Evolutionary conservation across 2,797 vertebrate species (phyloP), one percentile per base, ranked within the genome.

Genomic region (Sphenodon punctatus): DNA sequence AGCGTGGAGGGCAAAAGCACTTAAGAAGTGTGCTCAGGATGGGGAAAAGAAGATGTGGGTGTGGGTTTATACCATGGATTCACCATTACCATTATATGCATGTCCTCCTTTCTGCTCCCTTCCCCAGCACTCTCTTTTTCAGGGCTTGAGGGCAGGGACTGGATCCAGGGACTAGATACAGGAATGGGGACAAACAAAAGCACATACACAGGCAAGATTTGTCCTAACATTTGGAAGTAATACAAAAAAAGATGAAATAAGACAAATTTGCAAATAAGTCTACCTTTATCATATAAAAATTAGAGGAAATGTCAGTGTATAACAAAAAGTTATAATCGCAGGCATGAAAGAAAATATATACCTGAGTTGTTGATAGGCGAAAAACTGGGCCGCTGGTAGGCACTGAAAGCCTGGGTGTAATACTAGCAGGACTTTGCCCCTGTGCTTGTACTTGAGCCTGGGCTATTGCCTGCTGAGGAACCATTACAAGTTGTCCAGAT

Each of bases 381-480:
- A 97, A 97, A 53, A 97, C 92, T 6, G 97, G 87, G 67, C 95
- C 96, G 17, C 95, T 75, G 10, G 96, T 96, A 59, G 97, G 97
- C 63, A 97, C 95, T 25, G 96, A 93, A 6, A 97, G 96, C 27
- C 97, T 94, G 0, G 97, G 97, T 4, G 96, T 95, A 84, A 97
- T 93, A 95, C 12, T 96, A 92, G 96, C 96, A 91, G 97, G 70
- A 41, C 53, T 74, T 39, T 94, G 92, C 4, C 67, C 91, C 41
- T 94, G 97, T 2, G 96, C 94, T 53, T 97, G 93, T 8, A 93
- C 88, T 9, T 94, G 94, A 61, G 91, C 96, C 71, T 97, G 96
- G 1, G 97, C 97, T 76, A 97, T 92, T 20, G 97, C 97, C 92
- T 97, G 97, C 94, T 98, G 97, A 49, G 97, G 97, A 89, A 97